Percentiles rank a stretch among this genome's conserved stretches.
phyloP scores from a whole-genome alignment of 2,113 vertebrate genomes.

The Sula dactylatra region DNA sequence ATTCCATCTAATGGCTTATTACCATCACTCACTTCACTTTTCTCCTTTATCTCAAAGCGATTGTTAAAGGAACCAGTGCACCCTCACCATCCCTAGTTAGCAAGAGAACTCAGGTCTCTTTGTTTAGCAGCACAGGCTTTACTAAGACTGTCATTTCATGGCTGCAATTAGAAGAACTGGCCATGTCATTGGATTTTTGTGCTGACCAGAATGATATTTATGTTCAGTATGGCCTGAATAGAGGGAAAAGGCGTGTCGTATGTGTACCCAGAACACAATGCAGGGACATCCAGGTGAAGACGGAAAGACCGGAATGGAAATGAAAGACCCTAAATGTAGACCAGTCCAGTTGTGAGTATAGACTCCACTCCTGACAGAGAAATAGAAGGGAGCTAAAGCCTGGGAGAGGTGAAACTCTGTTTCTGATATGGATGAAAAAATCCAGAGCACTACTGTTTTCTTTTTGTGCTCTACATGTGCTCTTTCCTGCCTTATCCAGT shows the following conservation, averaged over 20 bases:
- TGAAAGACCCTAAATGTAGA: not conserved
- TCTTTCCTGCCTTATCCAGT: not conserved
- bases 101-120: not conserved
- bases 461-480: not conserved
- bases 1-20: not conserved
- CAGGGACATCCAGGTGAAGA: not conserved
- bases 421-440: not conserved
- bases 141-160: not conserved
- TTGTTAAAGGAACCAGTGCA: not conserved
- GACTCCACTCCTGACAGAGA: not conserved
- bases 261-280: not conserved
- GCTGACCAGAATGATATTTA: not conserved
- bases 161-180: not conserved
- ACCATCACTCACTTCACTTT: not conserved
- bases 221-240: not conserved
- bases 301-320: not conserved
- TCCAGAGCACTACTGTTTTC: not conserved
- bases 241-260: not conserved
- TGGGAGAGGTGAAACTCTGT: not conserved
- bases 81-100: not conserved
- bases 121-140: not conserved
- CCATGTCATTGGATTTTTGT: not conserved
- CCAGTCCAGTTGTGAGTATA: not conserved
- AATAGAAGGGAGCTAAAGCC: not conserved
- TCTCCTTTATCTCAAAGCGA: not conserved